Evolutionary conservation across 2,797 vertebrate genomes (phyloP).

Genomic region (Rhynchonycteris naso): DNA sequence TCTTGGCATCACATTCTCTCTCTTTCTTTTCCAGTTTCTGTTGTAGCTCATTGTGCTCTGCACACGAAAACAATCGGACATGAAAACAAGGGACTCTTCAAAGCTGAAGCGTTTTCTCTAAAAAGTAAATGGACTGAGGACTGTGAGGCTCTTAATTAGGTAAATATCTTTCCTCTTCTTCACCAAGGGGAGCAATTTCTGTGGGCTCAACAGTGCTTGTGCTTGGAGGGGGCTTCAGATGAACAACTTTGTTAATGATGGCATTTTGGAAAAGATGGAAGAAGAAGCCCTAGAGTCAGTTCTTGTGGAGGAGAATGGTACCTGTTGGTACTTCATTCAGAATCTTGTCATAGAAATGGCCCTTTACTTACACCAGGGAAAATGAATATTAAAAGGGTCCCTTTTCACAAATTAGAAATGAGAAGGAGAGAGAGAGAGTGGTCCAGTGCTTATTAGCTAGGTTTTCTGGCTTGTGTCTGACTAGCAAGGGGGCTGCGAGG

Average conservation of each 20-base stretch:
- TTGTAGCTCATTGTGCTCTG: constrained; percentile 97
- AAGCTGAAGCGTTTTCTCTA: background rate
- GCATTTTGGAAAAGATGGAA: background rate
- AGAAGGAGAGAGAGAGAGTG: background rate
- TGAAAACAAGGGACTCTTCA: constrained; percentile 31
- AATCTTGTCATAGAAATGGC: constrained; percentile 5
- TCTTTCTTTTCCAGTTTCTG: constrained; percentile 98
- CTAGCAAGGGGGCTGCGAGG: background rate
- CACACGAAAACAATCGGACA: background rate
- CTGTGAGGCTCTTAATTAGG: background rate
- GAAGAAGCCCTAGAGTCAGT: background rate
- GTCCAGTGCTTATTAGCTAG: background rate
- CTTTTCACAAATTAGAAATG: background rate
- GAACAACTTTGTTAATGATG: background rate
- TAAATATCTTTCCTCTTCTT: background rate
- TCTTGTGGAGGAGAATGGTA: background rate
- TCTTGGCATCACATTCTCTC: constrained; percentile 97
- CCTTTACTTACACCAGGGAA: background rate
- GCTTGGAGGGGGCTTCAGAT: background rate
- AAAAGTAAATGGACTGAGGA: background rate
- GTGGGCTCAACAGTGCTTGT: accelerated
- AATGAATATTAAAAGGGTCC: background rate
- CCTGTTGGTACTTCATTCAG: background rate
- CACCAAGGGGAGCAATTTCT: background rate
- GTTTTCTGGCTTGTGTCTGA: background rate